Evolutionary conservation across 2,888 invertebrate genomes (phyloP).

Genomic region (Ophion obscuratus): DNA sequence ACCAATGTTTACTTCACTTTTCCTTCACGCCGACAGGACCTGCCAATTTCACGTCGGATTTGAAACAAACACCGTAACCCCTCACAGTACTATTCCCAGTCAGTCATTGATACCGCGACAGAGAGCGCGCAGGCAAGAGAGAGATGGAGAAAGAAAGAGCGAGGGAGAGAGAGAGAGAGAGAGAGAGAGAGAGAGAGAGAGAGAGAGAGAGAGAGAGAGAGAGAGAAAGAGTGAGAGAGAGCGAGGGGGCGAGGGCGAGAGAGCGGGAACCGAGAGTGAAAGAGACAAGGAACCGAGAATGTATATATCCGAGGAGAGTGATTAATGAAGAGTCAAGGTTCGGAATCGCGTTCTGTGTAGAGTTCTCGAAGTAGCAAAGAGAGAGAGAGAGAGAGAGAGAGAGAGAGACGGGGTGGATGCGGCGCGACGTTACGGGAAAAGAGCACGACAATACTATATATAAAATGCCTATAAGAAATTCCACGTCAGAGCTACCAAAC

Average conservation of each 20-base stretch:
- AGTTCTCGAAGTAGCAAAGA: conserved; percentile 53
- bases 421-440: conserved; percentile 40
- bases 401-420: conserved; percentile 39
- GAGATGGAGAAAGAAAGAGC: conserved; percentile 20
- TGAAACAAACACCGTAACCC: conserved; percentile 43
- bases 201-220: conserved; percentile 30
- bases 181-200: conserved; percentile 24
- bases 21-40: conserved; percentile 11
- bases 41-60: conserved; percentile 39
- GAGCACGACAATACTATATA: conserved; percentile 43
- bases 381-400: conserved; percentile 9
- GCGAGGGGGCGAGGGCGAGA: conserved; percentile 22
- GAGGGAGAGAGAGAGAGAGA: conserved; percentile 29
- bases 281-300: conserved; percentile 47
- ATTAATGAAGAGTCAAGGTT: conserved; percentile 84
- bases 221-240: conserved; percentile 32
- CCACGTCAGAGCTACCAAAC: conserved; percentile 8
- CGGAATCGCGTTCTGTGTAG: conserved; percentile 78
- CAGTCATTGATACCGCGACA: conserved; percentile 83
- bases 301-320: conserved; percentile 71
- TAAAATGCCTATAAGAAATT: conserved; percentile 28
- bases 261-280: conserved; percentile 33
- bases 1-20: not conserved
- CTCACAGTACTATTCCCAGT: conserved; percentile 75
- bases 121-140: conserved; percentile 36